These are phyloP conservation scores for Eupithecia abbreviata DNA, from an alignment of 2,888 invertebrate species.

Conservation along the genomic window DNA sequence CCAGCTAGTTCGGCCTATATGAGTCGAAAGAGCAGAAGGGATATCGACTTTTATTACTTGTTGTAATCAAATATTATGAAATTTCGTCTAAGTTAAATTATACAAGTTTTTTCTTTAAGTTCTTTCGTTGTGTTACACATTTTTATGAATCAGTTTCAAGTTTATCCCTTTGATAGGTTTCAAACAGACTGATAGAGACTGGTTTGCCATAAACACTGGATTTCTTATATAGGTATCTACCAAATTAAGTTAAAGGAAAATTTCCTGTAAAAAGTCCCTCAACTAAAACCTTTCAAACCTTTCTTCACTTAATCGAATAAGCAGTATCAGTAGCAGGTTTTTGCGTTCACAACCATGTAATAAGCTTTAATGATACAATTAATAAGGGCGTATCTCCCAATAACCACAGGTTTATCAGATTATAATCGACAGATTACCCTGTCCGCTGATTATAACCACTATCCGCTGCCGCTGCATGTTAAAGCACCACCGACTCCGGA, in stretches of 20 bases:
- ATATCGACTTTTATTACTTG: neutral
- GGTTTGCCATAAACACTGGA: too few relatives aligned
- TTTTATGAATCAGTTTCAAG: too few relatives aligned
- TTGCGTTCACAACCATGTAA: neutral
- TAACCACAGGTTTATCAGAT: neutral
- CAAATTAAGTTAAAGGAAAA: neutral
- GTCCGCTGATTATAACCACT: neutral
- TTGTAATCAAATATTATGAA: neutral
- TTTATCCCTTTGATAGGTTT: too few relatives aligned
- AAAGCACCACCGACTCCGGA: constrained; percentile 10
- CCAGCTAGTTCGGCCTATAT: too few relatives aligned
- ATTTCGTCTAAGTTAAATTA: neutral
- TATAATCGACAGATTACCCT: neutral
- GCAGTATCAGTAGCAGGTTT: neutral
- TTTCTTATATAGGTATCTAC: too few relatives aligned
- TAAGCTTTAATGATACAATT: neutral
- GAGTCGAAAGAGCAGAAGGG: neutral
- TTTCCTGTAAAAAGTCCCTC: neutral
- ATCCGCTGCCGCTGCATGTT: constrained; percentile 2
- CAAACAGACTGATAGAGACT: too few relatives aligned
- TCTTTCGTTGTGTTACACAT: neutral
- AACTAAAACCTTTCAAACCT: neutral
- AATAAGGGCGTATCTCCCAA: neutral
- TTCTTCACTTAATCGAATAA: neutral
- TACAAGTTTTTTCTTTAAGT: neutral